A percentile compares a stretch with the other conserved stretches of the same genome.
Conservation (phyloP, 2,113 vertebrate species). For the Apus apus region DNA sequence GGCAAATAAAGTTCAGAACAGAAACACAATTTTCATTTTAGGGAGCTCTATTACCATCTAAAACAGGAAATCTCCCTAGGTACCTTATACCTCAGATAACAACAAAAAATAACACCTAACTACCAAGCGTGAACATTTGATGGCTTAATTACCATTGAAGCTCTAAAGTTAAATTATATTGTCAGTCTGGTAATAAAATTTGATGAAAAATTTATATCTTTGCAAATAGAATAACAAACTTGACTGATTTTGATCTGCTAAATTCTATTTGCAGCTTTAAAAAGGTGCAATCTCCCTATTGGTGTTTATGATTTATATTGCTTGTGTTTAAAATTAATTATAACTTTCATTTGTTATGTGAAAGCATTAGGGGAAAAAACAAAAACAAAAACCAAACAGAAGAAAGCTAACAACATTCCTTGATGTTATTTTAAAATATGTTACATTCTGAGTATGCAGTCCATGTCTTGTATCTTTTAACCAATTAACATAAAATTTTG, state of each 20-base stretch:
- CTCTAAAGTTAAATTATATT: constrained; percentile 27
- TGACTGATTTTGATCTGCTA: constrained; percentile 61
- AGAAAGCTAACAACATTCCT: not conserved
- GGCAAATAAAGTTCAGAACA: not conserved
- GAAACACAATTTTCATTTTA: not conserved
- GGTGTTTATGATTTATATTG: constrained; percentile 1
- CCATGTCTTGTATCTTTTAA: not conserved
- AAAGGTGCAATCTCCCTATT: not conserved
- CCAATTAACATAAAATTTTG: not conserved
- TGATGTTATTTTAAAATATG: not conserved
- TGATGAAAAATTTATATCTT: constrained; percentile 54
- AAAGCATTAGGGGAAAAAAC: not conserved
- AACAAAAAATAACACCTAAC: not conserved
- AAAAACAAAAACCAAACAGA: not conserved
- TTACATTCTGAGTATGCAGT: not conserved
- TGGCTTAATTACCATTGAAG: constrained; percentile 29
- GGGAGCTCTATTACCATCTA: not conserved
- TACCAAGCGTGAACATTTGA: not conserved
- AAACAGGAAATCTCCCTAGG: not conserved
- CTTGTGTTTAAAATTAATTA: not conserved
- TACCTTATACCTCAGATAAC: not conserved
- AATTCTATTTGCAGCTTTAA: constrained; percentile 54
- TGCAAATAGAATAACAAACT: constrained; percentile 29
- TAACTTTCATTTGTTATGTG: not conserved
- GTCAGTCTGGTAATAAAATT: constrained; percentile 48